These are phyloP conservation scores for Urosaurus nigricauda DNA, from an alignment of 2,797 vertebrate species.

Conservation along the genomic window DNA sequence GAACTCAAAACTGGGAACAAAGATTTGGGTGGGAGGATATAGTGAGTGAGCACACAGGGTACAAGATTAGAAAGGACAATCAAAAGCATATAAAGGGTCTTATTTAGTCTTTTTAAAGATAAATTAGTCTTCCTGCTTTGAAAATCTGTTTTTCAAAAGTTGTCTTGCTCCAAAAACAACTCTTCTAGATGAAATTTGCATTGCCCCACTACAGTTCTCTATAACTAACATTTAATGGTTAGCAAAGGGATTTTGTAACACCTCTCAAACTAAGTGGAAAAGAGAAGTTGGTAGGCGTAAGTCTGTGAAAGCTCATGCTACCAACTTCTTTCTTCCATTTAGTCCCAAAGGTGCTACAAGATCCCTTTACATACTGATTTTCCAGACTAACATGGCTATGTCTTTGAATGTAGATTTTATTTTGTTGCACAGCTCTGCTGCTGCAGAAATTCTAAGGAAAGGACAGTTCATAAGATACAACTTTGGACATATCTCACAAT, in stretches of 20 bases:
- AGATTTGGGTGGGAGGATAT: conserved; percentile 32
- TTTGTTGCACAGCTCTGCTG: not conserved
- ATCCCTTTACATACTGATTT: too few relatives aligned
- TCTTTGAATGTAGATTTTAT: not conserved
- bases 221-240: not conserved
- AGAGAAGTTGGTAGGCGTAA: too few relatives aligned
- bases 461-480: not conserved
- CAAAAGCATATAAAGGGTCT: conserved; percentile 11
- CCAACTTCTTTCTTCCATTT: too few relatives aligned
- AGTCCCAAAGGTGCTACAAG: too few relatives aligned
- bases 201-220: not conserved
- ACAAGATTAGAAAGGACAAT: conserved; percentile 29
- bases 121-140: not conserved
- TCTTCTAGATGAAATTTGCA: not conserved
- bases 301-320: too few relatives aligned
- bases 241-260: too few relatives aligned
- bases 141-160: conserved; percentile 17
- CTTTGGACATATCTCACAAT: too few relatives aligned
- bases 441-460: not conserved
- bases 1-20: conserved; percentile 37
- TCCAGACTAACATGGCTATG: too few relatives aligned
- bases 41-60: not conserved
- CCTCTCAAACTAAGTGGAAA: too few relatives aligned
- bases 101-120: conserved; percentile 21
- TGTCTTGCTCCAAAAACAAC: not conserved